These are phyloP conservation scores for Corbicula japonica DNA, from an alignment of 2,888 invertebrate species.

Conservation along the genomic window DNA sequence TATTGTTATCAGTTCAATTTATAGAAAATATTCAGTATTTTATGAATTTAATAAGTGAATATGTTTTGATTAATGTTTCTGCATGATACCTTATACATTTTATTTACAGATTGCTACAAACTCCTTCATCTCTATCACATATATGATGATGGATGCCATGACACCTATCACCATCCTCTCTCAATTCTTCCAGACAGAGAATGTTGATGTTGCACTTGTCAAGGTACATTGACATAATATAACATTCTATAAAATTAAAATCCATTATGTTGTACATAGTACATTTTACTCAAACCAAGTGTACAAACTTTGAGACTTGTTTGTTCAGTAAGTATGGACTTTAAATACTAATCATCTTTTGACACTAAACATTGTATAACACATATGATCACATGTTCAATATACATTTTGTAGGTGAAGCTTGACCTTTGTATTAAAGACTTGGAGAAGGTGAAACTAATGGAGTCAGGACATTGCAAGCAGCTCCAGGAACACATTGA, in stretches of 20 bases:
- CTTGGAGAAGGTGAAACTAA: slow-evolving; percentile 12
- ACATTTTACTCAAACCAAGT: not conserved
- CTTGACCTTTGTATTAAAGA: slow-evolving; percentile 41
- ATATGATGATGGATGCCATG: slow-evolving; percentile 62
- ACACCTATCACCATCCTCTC: slow-evolving; percentile 49
- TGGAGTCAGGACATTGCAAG: slow-evolving; percentile 25
- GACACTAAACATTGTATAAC: not conserved
- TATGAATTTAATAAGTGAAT: too few species aligned
- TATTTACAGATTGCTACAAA: slow-evolving; percentile 42
- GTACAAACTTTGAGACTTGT: not conserved
- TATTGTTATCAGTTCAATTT: slow-evolving; percentile 1
- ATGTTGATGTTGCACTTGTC: slow-evolving; percentile 57
- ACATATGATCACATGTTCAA: not conserved
- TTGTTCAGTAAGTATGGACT: not conserved
- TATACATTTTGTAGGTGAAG: slow-evolving; percentile 33
- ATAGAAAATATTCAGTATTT: too few species aligned
- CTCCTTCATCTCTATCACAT: slow-evolving; percentile 37
- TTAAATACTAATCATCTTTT: not conserved
- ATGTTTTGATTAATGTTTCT: not conserved
- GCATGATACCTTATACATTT: not conserved
- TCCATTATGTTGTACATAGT: not conserved
- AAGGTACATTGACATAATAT: slow-evolving; percentile 21
- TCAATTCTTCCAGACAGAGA: slow-evolving; percentile 63
- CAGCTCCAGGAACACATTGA: slow-evolving; percentile 21
- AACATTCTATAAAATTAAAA: not conserved